These are phyloP conservation scores for Varanus salvator DNA, from an alignment of 2,113 vertebrate genomes.

Conservation along the genomic window DNA sequence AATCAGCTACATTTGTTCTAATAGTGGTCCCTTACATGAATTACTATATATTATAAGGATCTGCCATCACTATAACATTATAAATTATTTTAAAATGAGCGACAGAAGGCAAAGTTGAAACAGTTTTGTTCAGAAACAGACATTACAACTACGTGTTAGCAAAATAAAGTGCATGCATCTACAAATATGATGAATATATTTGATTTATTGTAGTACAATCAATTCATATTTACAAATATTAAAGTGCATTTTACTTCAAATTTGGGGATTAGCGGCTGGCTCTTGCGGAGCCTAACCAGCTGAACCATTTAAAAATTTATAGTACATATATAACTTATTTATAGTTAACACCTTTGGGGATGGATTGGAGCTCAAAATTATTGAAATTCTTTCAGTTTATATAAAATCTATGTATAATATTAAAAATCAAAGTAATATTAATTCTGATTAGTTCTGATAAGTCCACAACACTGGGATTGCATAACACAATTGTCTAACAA, in stretches of 20 bases:
- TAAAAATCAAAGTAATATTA: neutral
- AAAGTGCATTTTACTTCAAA: neutral
- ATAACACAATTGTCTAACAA: conserved; percentile 4
- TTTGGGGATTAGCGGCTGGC: too few relatives aligned
- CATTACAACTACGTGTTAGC: neutral
- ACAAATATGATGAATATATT: neutral
- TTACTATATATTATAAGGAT: neutral
- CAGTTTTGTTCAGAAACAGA: neutral
- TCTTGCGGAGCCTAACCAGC: too few relatives aligned
- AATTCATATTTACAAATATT: neutral
- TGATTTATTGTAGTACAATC: neutral
- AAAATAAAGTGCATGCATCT: neutral
- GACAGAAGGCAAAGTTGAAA: neutral
- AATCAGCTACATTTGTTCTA: neutral
- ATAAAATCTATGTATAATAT: neutral
- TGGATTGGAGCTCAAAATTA: too few relatives aligned
- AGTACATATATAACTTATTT: too few relatives aligned
- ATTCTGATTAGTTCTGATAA: neutral
- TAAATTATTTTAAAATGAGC: neutral
- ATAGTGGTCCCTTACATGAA: neutral
- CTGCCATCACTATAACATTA: neutral
- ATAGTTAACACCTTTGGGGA: too few relatives aligned
- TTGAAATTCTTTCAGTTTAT: too few relatives aligned
- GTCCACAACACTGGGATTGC: neutral
- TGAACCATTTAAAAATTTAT: too few relatives aligned